A percentile compares a stretch with the other conserved stretches of the same genome.
Conservation (phyloP, 2,797 vertebrate genomes). For the Cryptoblepharus egeriae region DNA sequence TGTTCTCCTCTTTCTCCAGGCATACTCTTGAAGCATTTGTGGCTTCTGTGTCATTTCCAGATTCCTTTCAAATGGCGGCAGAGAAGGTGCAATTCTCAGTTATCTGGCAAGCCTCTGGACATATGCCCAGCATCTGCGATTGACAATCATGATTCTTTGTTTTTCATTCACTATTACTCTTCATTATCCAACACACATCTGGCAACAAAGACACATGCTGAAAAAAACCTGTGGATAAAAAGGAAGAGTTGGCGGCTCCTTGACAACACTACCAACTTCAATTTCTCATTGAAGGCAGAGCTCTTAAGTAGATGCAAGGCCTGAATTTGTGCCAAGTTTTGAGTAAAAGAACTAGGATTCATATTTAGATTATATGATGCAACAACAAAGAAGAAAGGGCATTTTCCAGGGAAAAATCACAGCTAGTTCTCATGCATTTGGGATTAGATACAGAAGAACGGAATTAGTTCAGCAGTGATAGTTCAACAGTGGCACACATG, state of each 20-base stretch:
- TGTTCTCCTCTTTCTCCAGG: neutral
- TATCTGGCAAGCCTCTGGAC: constrained; percentile 43
- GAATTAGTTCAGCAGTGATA: neutral
- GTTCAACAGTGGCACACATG: no score
- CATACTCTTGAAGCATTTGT: neutral
- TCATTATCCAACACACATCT: constrained; percentile 48
- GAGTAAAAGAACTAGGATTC: neutral
- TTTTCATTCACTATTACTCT: constrained; percentile 6
- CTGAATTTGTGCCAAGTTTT: neutral
- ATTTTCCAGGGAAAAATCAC: neutral
- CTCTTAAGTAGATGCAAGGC: neutral
- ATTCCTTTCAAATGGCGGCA: constrained; percentile 31
- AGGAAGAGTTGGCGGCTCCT: constrained; percentile 28
- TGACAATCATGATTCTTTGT: neutral
- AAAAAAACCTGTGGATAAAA: constrained; percentile 37
- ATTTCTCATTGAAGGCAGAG: constrained; percentile 3
- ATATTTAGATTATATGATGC: neutral
- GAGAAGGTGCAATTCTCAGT: constrained; percentile 30
- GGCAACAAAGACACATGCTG: constrained; percentile 39
- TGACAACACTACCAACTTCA: constrained; percentile 5
- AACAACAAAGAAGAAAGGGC: neutral
- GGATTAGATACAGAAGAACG: neutral
- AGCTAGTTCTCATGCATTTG: neutral
- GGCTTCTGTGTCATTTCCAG: constrained; percentile 24
- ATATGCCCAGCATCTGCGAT: constrained; percentile 60